Conservation (phyloP, 2,113 vertebrate species). For the Mirza zaza region DNA sequence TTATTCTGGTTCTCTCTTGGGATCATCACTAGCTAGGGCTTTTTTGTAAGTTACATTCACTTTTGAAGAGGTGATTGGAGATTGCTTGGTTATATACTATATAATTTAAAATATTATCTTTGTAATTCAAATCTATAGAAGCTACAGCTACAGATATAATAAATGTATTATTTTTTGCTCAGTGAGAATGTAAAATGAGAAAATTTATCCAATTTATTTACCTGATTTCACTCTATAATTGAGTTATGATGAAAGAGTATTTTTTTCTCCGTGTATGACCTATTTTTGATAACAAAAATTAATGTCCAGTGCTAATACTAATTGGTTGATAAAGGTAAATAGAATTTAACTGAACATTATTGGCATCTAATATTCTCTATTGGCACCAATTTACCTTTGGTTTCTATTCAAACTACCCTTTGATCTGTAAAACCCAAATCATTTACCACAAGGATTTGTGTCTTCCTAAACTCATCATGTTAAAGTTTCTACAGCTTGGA, state of each 20-base stretch:
- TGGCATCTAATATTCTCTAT: not conserved
- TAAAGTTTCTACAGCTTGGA: conserved; percentile 4
- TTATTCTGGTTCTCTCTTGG: not conserved
- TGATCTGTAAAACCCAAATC: not conserved
- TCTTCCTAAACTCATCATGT: not conserved
- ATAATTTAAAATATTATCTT: not conserved
- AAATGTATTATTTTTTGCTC: not conserved
- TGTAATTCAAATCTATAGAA: not conserved
- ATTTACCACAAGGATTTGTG: not conserved
- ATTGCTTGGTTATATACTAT: not conserved
- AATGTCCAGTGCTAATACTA: not conserved
- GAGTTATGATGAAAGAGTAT: not conserved
- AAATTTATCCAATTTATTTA: not conserved
- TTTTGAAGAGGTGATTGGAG: not conserved
- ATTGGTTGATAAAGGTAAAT: not conserved
- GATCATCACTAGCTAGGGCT: not conserved
- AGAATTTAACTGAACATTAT: conserved; percentile 8
- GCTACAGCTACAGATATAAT: not conserved
- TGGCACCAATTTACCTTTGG: not conserved
- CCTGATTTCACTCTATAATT: conserved; percentile 4
- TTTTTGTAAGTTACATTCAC: conserved; percentile 13
- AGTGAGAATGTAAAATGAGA: not conserved
- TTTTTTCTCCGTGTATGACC: not conserved
- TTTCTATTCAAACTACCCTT: not conserved
- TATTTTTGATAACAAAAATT: conserved; percentile 24